A percentile compares a stretch with the other conserved stretches of the same genome.
Conservation (phyloP, 2,113 vertebrate genomes). For the Galeopterus variegatus region DNA sequence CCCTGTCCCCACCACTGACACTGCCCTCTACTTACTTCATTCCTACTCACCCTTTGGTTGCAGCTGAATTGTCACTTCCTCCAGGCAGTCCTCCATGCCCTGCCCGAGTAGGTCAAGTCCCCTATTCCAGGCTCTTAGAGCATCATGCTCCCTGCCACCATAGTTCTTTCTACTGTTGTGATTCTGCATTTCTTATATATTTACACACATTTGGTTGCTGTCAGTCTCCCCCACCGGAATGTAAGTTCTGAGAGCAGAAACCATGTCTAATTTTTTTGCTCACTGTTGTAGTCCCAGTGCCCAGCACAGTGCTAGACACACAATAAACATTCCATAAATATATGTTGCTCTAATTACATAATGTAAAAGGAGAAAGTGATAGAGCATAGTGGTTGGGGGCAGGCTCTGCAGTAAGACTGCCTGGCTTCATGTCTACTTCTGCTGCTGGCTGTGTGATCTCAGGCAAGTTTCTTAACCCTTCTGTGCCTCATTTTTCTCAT, state of each 20-base stretch:
- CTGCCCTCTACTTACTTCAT: background rate
- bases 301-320: background rate
- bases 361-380: background rate
- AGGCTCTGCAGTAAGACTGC: background rate
- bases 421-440: background rate
- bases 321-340: background rate
- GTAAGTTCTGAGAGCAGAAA: background rate
- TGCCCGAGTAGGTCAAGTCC: no score
- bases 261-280: background rate
- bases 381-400: background rate
- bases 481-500: background rate
- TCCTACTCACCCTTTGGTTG: background rate
- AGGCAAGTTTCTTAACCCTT: background rate
- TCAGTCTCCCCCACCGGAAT: background rate
- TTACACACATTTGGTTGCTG: background rate
- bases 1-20: background rate
- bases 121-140: background rate
- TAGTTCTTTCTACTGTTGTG: background rate
- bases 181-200: background rate
- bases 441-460: background rate
- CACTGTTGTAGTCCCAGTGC: background rate
- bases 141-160: background rate
- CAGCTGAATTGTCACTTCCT: constrained; percentile 19
- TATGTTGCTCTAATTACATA: background rate
- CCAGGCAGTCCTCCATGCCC: constrained; percentile 9